Percentiles rank a stretch among this genome's conserved stretches.
These are phyloP conservation scores for Lichenostomus cassidix DNA, from an alignment of 2,113 vertebrate species.

Conservation along the genomic window DNA sequence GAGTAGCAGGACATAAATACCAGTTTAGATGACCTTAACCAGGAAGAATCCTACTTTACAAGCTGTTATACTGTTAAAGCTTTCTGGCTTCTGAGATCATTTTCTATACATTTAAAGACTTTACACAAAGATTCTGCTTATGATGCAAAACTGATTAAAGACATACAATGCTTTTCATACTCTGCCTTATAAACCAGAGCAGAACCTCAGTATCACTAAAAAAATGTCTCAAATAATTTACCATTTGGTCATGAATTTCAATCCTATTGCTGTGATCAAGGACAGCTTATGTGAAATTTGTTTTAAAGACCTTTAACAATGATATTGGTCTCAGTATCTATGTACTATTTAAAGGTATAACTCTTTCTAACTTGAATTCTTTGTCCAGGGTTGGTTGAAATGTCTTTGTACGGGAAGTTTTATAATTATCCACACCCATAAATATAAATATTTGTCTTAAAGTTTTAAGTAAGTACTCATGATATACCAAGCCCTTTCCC, in stretches of 20 bases:
- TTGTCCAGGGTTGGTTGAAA: background rate
- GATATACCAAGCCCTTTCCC: background rate
- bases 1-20: background rate
- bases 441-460: background rate
- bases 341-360: background rate
- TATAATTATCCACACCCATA: background rate
- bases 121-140: background rate
- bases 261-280: background rate
- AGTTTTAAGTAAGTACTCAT: background rate
- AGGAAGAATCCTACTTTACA: background rate
- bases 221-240: background rate
- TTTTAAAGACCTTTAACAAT: background rate
- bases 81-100: background rate
- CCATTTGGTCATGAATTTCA: background rate
- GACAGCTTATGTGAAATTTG: background rate
- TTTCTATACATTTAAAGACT: background rate
- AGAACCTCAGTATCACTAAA: background rate
- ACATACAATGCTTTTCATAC: background rate
- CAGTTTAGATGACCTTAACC: background rate
- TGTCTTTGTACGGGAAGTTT: background rate
- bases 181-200: background rate
- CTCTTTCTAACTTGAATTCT: background rate
- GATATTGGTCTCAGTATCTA: background rate
- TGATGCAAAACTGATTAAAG: background rate
- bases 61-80: background rate